Percentiles rank a stretch among this genome's conserved stretches.
These are phyloP conservation scores for Temnothorax curvispinosus DNA, from an alignment of 1,140 invertebrate genomes.

Conservation along the genomic window DNA sequence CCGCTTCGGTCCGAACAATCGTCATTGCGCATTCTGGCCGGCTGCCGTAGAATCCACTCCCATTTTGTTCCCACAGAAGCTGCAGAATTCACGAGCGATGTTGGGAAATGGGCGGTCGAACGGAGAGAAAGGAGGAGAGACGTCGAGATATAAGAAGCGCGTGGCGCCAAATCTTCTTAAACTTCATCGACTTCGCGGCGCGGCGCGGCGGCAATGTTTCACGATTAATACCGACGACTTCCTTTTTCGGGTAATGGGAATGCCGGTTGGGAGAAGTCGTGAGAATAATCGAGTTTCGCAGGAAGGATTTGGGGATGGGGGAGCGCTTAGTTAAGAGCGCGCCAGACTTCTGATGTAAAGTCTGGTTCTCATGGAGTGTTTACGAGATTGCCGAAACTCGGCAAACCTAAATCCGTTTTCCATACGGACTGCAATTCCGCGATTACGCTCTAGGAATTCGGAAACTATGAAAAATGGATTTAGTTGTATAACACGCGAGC, in stretches of 20 bases:
- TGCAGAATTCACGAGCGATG: constrained; percentile 63
- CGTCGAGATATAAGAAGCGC: constrained; percentile 2
- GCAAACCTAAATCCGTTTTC: constrained; percentile 32
- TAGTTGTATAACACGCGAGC: constrained; percentile 4
- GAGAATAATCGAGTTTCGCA: constrained; percentile 43
- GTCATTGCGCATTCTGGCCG: constrained; percentile 60
- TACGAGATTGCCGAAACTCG: constrained; percentile 38
- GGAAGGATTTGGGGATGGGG: neutral
- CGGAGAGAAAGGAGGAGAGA: neutral
- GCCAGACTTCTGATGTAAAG: constrained; percentile 4
- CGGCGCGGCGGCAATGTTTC: constrained; percentile 55
- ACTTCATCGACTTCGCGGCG: constrained; percentile 55
- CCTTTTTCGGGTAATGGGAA: constrained; percentile 28
- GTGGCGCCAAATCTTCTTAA: constrained; percentile 40
- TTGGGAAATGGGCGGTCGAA: neutral
- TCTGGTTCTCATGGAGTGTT: constrained; percentile 1
- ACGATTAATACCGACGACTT: constrained; percentile 62
- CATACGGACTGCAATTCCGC: constrained; percentile 24
- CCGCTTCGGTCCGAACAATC: constrained; percentile 60
- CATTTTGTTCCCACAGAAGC: constrained; percentile 30
- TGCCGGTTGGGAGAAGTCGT: constrained; percentile 6
- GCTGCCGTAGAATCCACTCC: constrained; percentile 8
- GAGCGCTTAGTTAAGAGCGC: constrained; percentile 20
- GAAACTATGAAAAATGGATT: constrained; percentile 22
- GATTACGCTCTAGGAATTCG: constrained; percentile 11